Conservation (phyloP, 2,797 vertebrate species). For the Gallinago nigripennis region DNA sequence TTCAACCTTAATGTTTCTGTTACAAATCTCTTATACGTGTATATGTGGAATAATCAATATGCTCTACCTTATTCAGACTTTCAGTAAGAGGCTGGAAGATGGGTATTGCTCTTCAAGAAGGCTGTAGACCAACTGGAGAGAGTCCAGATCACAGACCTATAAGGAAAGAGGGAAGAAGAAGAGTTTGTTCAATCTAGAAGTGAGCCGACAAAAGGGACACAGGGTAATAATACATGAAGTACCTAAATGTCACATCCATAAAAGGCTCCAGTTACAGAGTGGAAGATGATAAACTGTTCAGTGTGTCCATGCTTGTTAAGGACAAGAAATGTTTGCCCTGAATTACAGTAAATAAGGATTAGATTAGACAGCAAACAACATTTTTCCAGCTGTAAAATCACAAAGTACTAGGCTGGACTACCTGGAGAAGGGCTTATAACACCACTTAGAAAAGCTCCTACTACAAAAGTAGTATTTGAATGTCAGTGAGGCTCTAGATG, state of each 20-base stretch:
- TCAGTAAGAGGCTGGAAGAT: background rate
- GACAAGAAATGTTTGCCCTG: background rate
- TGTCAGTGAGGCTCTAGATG: background rate
- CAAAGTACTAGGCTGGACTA: background rate
- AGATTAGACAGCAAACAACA: background rate
- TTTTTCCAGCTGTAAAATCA: background rate
- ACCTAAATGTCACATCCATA: slow-evolving; percentile 38
- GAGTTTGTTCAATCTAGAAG: background rate
- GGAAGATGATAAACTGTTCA: background rate
- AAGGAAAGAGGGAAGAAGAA: background rate
- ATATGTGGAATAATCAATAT: background rate
- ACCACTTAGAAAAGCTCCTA: background rate
- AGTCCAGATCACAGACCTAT: background rate
- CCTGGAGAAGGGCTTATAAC: background rate
- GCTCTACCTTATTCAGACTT: background rate
- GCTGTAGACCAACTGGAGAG: background rate
- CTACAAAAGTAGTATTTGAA: background rate
- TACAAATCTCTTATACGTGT: background rate
- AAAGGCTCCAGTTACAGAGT: slow-evolving; percentile 16
- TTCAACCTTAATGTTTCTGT: background rate
- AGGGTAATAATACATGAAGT: background rate
- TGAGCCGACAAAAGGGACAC: background rate
- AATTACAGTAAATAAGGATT: background rate
- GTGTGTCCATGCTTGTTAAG: background rate
- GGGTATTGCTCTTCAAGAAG: background rate